Percentiles rank a stretch among this genome's conserved stretches.
Conservation (phyloP, 2,113 vertebrate genomes). For the Alces alces region DNA sequence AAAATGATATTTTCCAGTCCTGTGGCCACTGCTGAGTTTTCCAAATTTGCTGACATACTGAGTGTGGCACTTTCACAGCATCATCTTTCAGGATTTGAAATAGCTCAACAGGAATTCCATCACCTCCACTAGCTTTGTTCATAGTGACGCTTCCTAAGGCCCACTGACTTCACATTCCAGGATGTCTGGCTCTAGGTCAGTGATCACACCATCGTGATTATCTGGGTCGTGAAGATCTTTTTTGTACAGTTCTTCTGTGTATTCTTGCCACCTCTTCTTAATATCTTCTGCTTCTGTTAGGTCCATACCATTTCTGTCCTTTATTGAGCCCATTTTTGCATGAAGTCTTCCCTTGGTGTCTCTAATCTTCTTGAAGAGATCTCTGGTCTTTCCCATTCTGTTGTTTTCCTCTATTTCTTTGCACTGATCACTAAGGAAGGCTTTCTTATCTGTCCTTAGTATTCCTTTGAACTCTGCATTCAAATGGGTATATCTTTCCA, state of each 20-base stretch:
- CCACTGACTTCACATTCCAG: neutral
- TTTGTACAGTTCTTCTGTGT: neutral
- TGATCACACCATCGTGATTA: neutral
- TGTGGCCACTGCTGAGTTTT: neutral
- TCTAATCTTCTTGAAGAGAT: neutral
- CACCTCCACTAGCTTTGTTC: neutral
- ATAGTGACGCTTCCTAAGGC: neutral
- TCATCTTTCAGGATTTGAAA: neutral
- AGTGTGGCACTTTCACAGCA: neutral
- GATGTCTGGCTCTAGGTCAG: neutral
- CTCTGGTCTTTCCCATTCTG: neutral
- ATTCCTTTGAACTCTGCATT: neutral
- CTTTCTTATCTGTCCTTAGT: neutral
- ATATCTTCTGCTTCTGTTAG: neutral
- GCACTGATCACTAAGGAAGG: neutral
- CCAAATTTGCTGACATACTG: neutral
- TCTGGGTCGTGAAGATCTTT: neutral
- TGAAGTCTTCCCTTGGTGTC: neutral
- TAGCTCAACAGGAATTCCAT: neutral
- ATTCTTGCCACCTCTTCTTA: neutral
- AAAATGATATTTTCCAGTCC: neutral
- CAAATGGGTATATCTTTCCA: neutral
- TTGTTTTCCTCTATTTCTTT: neutral
- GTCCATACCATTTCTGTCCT: neutral
- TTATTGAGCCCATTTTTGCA: neutral